Evolutionary conservation across 2,113 vertebrate species (phyloP).

Genomic region (Taurulus bubalis): DNA sequence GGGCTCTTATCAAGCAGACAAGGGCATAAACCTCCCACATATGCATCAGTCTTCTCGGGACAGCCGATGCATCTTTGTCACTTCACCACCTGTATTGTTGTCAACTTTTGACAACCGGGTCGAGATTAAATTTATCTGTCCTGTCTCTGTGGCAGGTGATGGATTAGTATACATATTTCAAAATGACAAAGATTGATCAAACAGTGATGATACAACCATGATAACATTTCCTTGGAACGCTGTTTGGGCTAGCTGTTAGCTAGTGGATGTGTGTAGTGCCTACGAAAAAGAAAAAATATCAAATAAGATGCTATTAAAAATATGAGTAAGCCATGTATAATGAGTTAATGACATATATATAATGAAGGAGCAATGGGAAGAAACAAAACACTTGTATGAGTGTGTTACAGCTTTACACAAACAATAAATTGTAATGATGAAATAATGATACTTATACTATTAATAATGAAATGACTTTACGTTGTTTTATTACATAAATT

Average conservation of each 20-base stretch:
- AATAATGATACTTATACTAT: background rate
- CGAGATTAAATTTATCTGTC: slow-evolving; percentile 35
- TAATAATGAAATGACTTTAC: background rate
- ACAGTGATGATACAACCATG: slow-evolving; percentile 19
- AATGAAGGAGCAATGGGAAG: background rate
- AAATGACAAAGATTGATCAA: slow-evolving; percentile 27
- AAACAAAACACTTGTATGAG: background rate
- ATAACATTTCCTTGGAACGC: background rate
- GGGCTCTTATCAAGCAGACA: slow-evolving; percentile 1
- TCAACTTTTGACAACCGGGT: slow-evolving; percentile 34
- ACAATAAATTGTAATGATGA: background rate
- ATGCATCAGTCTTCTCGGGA: slow-evolving; percentile 21
- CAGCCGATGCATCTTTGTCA: slow-evolving; percentile 48
- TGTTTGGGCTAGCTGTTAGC: background rate
- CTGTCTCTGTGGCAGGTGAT: slow-evolving; percentile 37
- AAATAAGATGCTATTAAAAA: background rate
- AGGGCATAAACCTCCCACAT: slow-evolving; percentile 35
- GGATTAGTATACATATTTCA: slow-evolving; percentile 39
- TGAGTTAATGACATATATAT: too few relatives aligned
- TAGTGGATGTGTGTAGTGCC: background rate
- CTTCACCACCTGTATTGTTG: slow-evolving; percentile 31
- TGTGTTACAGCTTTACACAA: background rate
- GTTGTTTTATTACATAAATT: background rate
- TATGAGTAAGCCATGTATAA: too few relatives aligned
- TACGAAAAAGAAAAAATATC: background rate